Evolutionary conservation across 2,797 vertebrate genomes (phyloP), one percentile per base, ranked within the genome.

Genomic region (Knipowitschia caucasica): DNA sequence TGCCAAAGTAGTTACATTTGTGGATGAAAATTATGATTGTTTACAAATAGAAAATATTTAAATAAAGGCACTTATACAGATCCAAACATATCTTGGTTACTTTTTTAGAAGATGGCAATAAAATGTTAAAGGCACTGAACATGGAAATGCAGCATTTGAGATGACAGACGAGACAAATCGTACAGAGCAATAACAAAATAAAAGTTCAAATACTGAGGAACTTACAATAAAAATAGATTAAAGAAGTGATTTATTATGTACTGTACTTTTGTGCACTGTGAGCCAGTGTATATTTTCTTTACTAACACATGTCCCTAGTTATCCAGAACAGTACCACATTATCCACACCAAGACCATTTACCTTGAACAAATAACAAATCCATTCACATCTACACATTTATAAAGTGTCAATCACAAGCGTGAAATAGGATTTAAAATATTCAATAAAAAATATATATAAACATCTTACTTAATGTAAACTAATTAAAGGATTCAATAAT

Each of bases 31-130:
- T 20, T 67, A 56, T 46, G 63, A 70, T 61, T 71, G 68, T 43
- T 67, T 64, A 15, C 62, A 67, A 53, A 71, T 30, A 59, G 33
- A n/a, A 51, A 57, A 14, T 63, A 52, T 67, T 50, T 62, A 69
- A 64, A 80, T 39, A 56, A 67, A 81, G 79, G 79, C 81, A 83
- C 79, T 82, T 83, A 10, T 43, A 65, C 63, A 63, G 26, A 60
- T 64, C 59, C 25, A 62, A 15, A 61, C 50, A 47, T 53, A 64
- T 60, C 56, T 53, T 34, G 46, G 50, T 57, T 40, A 44, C 49
- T 36, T 36, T 15, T 40, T 68, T 53, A 52, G 47, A 45, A 59
- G 45, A 27, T 56, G 21, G 27, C 52, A 63, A 40, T 50, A 34
- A 62, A 52, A 53, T 45, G 26, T 21, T n/a, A 35, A 75, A 79